These are phyloP conservation scores for Monoplex corrugatus DNA, from an alignment of 2,888 invertebrate genomes.

Conservation along the genomic window DNA sequence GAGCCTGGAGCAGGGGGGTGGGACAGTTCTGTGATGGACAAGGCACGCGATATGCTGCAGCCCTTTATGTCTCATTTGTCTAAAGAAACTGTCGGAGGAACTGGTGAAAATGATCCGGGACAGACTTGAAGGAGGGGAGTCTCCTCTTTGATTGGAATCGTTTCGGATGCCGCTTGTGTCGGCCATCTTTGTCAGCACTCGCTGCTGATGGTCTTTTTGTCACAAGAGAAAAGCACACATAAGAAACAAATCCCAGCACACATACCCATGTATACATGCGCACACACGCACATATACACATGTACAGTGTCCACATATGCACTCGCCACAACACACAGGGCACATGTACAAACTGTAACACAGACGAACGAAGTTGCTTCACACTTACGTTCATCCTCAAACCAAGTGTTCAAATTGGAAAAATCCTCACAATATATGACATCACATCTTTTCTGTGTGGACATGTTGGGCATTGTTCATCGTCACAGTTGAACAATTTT, in stretches of 20 bases:
- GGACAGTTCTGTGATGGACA: slow-evolving; percentile 40
- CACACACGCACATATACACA: background rate
- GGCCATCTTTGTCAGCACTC: too few species aligned
- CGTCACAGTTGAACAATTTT: background rate
- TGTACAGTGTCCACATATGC: too few species aligned
- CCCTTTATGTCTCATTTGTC: slow-evolving; percentile 57
- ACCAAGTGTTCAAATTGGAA: slow-evolving; percentile 11
- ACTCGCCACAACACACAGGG: background rate
- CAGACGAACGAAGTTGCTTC: background rate
- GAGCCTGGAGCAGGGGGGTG: background rate
- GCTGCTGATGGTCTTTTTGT: background rate
- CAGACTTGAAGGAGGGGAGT: slow-evolving; percentile 34
- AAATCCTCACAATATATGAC: background rate
- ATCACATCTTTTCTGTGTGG: background rate
- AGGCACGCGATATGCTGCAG: slow-evolving; percentile 55
- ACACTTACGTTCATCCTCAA: background rate
- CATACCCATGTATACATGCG: background rate
- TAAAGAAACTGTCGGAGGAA: slow-evolving; percentile 53
- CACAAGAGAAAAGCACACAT: background rate
- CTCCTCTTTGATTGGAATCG: background rate
- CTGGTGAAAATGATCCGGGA: slow-evolving; percentile 52
- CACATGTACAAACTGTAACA: background rate
- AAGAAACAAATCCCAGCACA: background rate
- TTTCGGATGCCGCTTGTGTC: background rate
- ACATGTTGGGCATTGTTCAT: background rate